Conservation (phyloP, 1,140 invertebrate genomes). For the Papilio helenus region DNA sequence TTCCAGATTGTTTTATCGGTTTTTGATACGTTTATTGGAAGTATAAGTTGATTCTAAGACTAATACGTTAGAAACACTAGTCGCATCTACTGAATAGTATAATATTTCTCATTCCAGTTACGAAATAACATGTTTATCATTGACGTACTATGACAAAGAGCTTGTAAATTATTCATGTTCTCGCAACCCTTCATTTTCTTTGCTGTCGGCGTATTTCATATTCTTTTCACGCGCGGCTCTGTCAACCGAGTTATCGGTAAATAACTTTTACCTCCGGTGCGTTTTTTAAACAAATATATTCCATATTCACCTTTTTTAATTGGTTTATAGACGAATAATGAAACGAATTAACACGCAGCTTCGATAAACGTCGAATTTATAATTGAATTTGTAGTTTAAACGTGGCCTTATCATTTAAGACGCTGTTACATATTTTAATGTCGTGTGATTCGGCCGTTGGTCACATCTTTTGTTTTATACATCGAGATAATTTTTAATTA, state of each 20-base stretch:
- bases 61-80: too few species aligned
- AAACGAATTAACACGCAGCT: too few species aligned
- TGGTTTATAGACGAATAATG: not conserved
- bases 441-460: too few species aligned
- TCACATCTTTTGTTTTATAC: too few species aligned
- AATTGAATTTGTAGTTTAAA: too few species aligned
- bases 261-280: not conserved
- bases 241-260: not conserved
- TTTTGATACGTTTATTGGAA: not conserved
- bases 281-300: not conserved
- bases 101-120: not conserved
- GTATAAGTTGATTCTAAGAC: too few species aligned
- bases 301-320: not conserved
- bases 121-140: constrained; percentile 12
- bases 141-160: not conserved
- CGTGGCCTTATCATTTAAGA: too few species aligned
- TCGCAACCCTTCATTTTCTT: constrained; percentile 18
- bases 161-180: constrained; percentile 12
- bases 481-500: too few species aligned
- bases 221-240: constrained; percentile 4
- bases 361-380: too few species aligned
- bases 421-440: too few species aligned
- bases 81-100: not conserved
- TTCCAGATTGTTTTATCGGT: not conserved
- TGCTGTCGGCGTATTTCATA: constrained; percentile 3